Evolutionary conservation across 1,140 invertebrate genomes (phyloP).

Genomic region (Eufriesea mexicana): DNA sequence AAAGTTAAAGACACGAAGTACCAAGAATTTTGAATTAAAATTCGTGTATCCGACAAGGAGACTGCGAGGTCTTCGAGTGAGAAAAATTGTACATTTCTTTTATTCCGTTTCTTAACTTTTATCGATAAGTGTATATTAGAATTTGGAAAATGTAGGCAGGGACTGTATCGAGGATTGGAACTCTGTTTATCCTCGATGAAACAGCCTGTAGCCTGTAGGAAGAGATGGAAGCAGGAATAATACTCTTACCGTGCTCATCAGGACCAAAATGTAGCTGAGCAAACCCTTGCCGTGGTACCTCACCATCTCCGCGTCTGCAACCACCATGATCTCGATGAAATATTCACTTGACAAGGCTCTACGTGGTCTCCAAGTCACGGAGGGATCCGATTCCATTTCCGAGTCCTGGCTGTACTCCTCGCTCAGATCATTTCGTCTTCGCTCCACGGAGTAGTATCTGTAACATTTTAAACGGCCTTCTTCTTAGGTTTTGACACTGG

Average conservation of each 20-base stretch:
- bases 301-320: slow-evolving; percentile 90
- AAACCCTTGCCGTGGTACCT: slow-evolving; percentile 87
- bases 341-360: slow-evolving; percentile 84
- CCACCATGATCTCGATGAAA: slow-evolving; percentile 91
- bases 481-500: slow-evolving; percentile 9
- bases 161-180: no score
- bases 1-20: no score
- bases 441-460: slow-evolving; percentile 61
- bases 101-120: no score
- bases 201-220: no score
- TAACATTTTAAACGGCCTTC: slow-evolving; percentile 13
- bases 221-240: background rate
- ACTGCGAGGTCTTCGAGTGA: no score
- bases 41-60: no score
- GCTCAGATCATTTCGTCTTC: slow-evolving; percentile 44
- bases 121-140: no score
- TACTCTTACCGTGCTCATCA: slow-evolving; percentile 89
- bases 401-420: slow-evolving; percentile 55
- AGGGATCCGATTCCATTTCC: slow-evolving; percentile 66
- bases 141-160: no score
- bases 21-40: no score
- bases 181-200: no score
- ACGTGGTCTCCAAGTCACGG: slow-evolving; percentile 71
- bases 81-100: no score
- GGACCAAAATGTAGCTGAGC: slow-evolving; percentile 88